Base-by-base conservation (phyloP, 23 tunicate genomes). In the Trididemnum clinides region DNA sequence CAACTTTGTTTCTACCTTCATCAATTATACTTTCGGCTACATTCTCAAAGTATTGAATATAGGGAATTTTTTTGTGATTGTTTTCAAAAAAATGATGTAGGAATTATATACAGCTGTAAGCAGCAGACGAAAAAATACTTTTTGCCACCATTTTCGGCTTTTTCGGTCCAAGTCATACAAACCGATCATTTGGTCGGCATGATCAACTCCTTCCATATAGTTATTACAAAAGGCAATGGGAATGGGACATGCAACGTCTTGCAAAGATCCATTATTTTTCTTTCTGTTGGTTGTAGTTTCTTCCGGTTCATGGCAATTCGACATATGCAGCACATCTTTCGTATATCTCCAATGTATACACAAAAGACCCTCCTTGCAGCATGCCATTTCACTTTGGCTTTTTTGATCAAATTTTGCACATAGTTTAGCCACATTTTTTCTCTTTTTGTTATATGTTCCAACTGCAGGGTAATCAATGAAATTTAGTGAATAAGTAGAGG, bases 131-230 rank as follows among this genome's bases (percentile, higher is more conserved):
- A 62, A 62, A 62, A 62, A 62, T 12, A 62, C 70, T 62, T 62
- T 62, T 62, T 22, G 70, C 70, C 70, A 62, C 70, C 70, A 62
- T 21, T 62, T 62, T 20, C 25, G 26, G 70, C 70, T 62, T 62
- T 62, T 62, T 62, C 70, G 15, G n/a, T 62, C 70, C 70, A 62
- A 62, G 25, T 62, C 70, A 62, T 62, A 62, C 22, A 62, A 22
- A n/a, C n/a, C n/a, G n/a, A n/a, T n/a, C n/a, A n/a, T n/a, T n/a
- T n/a, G n/a, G n/a, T n/a, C n/a, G n/a, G 70, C 70, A 62, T 62
- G 70, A 62, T 62, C 70, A 23, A 62, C 70, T 62, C 70, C 70
- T 62, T 23, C 70, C 70, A 62, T 62, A 62, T 62, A 62, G 15
- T 62, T 62, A 21, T 62, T 62, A 22, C n/a, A 62, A 22, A 62